Base-by-base conservation (phyloP, 2,888 invertebrate genomes). In the Noctua comes region DNA sequence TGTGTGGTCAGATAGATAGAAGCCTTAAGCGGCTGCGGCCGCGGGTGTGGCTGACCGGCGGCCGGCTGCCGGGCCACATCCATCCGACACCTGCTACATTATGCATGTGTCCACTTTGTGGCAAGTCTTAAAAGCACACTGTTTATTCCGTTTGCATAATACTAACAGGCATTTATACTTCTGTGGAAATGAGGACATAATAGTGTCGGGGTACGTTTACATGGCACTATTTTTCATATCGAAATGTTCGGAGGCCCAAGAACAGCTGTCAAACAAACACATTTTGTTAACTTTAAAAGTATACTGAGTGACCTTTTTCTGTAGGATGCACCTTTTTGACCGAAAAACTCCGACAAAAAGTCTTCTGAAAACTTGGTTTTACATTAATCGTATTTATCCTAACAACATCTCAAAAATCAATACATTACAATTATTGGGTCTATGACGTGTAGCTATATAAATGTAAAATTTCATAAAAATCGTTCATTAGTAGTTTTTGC, bases 51-150 rank as follows among this genome's bases (percentile, higher is more conserved):
- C 48, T 69, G 76, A 36, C 73, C 68, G 68, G 79, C 36, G 68
- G 76, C 74, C 68, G 71, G 77, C 31, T 71, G 76, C 74, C 57
- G 68, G 77, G 76, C 76, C 81, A 57, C 80, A 70, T 81, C 83
- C 85, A 86, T 83, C 83, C 85, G 80, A 68, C 82, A 84, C 71
- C 83, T 88, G 82, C 79, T 88, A 82, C 79, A 86, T 87, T 90
- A 90, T 88, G 82, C 76, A 88, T 82, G 73, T 86, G 88, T 77
- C 77, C 80, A 80, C 74, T 73, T 79, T 77, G 69, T 66, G 62
- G 65, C 36, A 73, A 79, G 77, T 76, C 78, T 57, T 65, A 74
- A 51, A 69, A 73, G 76, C 64, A 77, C 66, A 74, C 27, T 68
- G 70, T 75, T 77, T 70, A 69, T 71, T 64, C 70, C 65, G 40